These are phyloP conservation scores for Mystacides longicornis DNA, from an alignment of 2,888 invertebrate genomes.

Conservation along the genomic window DNA sequence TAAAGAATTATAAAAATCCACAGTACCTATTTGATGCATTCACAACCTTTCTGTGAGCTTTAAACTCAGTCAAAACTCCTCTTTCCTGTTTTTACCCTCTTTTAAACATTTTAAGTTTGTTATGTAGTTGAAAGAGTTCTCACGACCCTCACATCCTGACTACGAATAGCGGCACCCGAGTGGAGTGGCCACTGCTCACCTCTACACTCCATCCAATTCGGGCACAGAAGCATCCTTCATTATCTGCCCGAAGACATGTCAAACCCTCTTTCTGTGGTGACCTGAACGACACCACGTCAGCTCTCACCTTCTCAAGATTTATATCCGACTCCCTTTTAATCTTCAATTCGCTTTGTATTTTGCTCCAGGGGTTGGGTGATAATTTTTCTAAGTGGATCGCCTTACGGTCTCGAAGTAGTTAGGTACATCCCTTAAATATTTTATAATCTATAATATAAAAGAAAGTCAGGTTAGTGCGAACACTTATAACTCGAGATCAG, in stretches of 20 bases:
- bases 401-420: neutral
- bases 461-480: neutral
- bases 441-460: neutral
- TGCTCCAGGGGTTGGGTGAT: neutral
- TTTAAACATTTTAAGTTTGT: too few species aligned
- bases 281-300: constrained; percentile 11
- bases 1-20: too few species aligned
- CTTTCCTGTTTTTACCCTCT: too few species aligned
- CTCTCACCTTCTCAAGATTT: neutral
- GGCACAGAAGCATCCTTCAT: constrained; percentile 23
- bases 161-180: too few species aligned
- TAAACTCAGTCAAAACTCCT: too few species aligned
- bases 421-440: neutral
- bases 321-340: neutral
- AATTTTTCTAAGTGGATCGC: neutral
- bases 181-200: too few species aligned
- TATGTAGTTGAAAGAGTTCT: too few species aligned
- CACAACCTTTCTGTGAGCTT: too few species aligned
- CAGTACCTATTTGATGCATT: too few species aligned
- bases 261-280: constrained; percentile 24
- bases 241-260: constrained; percentile 26
- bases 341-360: neutral
- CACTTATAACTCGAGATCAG: too few species aligned
- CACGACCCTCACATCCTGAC: too few species aligned
- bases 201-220: neutral